Percentiles rank a stretch among this genome's conserved stretches.
These are phyloP conservation scores for Pygocentrus nattereri DNA, from an alignment of 2,797 vertebrate genomes.

Conservation along the genomic window DNA sequence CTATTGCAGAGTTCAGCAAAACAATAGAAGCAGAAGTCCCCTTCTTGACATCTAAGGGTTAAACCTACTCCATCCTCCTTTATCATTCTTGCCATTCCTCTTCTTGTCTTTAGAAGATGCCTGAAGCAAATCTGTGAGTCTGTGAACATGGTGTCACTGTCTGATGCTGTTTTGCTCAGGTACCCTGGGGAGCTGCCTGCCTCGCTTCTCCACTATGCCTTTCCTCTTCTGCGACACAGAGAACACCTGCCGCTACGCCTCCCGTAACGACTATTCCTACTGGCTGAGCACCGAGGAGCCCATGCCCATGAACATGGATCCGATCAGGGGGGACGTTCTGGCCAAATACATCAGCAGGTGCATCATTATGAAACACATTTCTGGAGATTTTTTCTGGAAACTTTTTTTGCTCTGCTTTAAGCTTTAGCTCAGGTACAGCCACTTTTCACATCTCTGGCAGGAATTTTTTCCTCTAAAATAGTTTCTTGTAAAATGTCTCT, in stretches of 20 bases:
- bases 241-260: conserved; percentile 87
- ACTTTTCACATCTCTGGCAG: no score
- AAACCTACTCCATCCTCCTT: no score
- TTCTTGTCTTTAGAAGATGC: not conserved
- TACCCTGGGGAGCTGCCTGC: conserved; percentile 88
- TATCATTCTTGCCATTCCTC: not conserved
- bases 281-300: conserved; percentile 88
- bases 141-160: not conserved
- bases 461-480: no score
- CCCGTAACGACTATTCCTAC: conserved; percentile 93
- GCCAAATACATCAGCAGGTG: conserved; percentile 90
- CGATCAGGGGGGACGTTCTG: conserved; percentile 79
- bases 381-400: no score
- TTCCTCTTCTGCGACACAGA: conserved; percentile 89
- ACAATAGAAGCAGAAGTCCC: no score
- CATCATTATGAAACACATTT: not conserved
- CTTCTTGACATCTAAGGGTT: no score
- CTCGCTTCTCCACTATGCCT: conserved; percentile 90
- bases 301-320: conserved; percentile 73
- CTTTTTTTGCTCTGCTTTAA: no score
- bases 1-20: no score
- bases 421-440: no score
- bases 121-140: not conserved
- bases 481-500: no score
- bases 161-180: conserved; percentile 72